These are phyloP conservation scores for Epirrhoe tristata DNA, from an alignment of 2,888 invertebrate species.

Conservation along the genomic window DNA sequence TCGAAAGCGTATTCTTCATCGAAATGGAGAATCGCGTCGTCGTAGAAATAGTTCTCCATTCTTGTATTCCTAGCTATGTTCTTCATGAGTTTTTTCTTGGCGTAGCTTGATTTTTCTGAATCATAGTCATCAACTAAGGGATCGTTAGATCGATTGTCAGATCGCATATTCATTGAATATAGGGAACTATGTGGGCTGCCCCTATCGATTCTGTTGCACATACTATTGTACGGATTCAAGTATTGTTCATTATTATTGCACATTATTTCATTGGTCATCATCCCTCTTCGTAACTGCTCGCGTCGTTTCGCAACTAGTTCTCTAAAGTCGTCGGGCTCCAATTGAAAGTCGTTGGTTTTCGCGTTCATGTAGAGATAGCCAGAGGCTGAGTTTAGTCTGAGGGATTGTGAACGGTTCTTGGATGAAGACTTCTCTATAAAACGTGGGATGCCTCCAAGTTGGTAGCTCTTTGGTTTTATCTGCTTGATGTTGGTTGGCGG, in stretches of 20 bases:
- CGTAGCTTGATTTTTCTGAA: conserved; percentile 80
- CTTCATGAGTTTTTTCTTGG: conserved; percentile 75
- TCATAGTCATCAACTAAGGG: conserved; percentile 80
- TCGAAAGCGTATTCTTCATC: conserved; percentile 82
- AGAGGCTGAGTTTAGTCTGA: conserved; percentile 79
- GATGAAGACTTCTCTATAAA: conserved; percentile 76
- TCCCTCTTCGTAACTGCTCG: conserved; percentile 74
- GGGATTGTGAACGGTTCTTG: conserved; percentile 72
- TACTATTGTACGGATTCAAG: conserved; percentile 63
- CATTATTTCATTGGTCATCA: conserved; percentile 68
- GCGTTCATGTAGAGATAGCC: conserved; percentile 83
- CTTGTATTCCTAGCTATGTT: conserved; percentile 79
- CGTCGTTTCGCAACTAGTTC: conserved; percentile 77
- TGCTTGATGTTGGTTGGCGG: conserved; percentile 75
- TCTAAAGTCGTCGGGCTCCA: conserved; percentile 78
- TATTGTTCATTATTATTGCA: conserved; percentile 70
- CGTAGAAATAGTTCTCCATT: conserved; percentile 79
- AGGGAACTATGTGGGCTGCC: conserved; percentile 70
- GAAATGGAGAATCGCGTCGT: conserved; percentile 78
- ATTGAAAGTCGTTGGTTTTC: conserved; percentile 75
- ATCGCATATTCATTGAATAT: conserved; percentile 72
- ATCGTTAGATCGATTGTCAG: conserved; percentile 77
- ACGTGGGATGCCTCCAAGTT: conserved; percentile 69
- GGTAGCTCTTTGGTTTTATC: conserved; percentile 68
- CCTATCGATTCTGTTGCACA: conserved; percentile 59